Conservation (phyloP, 2,888 invertebrate genomes). For the Caenorhabditis parvicauda region DNA sequence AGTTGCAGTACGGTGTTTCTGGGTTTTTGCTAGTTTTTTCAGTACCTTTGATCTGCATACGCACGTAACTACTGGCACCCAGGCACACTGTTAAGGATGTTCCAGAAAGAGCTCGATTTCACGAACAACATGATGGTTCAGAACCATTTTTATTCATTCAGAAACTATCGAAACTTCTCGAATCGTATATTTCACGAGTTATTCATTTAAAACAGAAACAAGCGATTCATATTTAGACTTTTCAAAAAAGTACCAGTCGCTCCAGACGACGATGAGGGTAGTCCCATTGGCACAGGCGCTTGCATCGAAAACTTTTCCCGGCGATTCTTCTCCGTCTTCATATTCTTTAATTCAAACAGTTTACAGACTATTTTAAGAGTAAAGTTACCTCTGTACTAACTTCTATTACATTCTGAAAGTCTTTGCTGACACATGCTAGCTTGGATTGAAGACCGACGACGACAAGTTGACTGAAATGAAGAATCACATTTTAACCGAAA, state of each 20-base stretch:
- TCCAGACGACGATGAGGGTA: slow-evolving; percentile 64
- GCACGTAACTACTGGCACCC: too few species aligned
- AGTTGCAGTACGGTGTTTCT: too few species aligned
- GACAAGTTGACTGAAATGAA: slow-evolving; percentile 75
- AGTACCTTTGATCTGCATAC: too few species aligned
- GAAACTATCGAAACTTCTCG: not conserved
- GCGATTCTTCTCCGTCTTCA: slow-evolving; percentile 88
- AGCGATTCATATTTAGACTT: not conserved
- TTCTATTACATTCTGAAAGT: slow-evolving; percentile 95
- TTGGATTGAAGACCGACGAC: slow-evolving; percentile 82
- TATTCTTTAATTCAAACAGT: slow-evolving; percentile 76
- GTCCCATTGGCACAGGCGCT: slow-evolving; percentile 52
- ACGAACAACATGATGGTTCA: not conserved
- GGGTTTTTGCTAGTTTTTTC: too few species aligned
- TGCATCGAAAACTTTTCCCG: slow-evolving; percentile 77
- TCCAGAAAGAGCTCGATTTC: too few species aligned
- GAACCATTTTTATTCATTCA: not conserved
- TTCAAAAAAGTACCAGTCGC: slow-evolving; percentile 59
- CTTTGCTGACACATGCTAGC: slow-evolving; percentile 91
- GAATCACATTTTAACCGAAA: not conserved
- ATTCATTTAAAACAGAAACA: not conserved
- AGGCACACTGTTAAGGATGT: too few species aligned
- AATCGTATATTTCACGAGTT: not conserved
- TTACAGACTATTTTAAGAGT: not conserved
- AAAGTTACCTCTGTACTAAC: slow-evolving; percentile 80